A percentile compares a stretch with the other conserved stretches of the same genome.
Conservation (phyloP, 2,113 vertebrate genomes). For the Onychostoma macrolepis region DNA sequence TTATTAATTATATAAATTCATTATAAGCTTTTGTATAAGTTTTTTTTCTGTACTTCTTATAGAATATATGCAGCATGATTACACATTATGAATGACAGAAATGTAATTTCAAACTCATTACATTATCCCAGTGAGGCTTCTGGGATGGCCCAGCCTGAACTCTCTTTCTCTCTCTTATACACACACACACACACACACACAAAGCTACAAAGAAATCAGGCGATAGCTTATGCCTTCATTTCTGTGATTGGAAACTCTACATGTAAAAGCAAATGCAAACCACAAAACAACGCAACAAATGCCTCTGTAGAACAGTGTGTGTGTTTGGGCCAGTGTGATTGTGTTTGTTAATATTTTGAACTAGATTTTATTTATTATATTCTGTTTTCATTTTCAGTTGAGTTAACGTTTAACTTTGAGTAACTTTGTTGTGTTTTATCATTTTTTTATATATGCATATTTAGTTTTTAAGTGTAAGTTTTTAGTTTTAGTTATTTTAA, state of each 20-base stretch:
- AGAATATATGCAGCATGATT: constrained; percentile 3
- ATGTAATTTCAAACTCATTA: constrained; percentile 22
- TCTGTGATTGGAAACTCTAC: not conserved
- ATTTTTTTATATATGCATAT: no score
- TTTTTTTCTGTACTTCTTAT: not conserved
- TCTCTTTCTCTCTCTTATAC: not conserved
- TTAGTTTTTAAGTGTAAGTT: no score
- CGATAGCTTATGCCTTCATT: not conserved
- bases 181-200: not conserved
- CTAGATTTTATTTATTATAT: no score
- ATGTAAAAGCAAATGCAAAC: not conserved
- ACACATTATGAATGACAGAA: not conserved
- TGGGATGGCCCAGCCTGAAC: constrained; percentile 13
- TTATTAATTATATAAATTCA: not conserved
- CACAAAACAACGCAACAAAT: not conserved
- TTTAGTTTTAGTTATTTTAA: no score
- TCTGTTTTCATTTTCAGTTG: no score
- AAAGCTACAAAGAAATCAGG: not conserved
- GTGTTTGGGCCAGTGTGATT: not conserved
- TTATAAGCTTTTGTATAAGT: no score
- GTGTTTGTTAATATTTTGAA: no score
- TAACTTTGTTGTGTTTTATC: no score
- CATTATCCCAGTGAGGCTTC: not conserved
- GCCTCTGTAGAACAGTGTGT: not conserved
- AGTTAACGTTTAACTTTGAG: no score